Percentiles rank a stretch among this genome's conserved stretches.
phyloP scores from a whole-genome alignment of 1,140 invertebrate species.

The Lycorma delicatula region DNA sequence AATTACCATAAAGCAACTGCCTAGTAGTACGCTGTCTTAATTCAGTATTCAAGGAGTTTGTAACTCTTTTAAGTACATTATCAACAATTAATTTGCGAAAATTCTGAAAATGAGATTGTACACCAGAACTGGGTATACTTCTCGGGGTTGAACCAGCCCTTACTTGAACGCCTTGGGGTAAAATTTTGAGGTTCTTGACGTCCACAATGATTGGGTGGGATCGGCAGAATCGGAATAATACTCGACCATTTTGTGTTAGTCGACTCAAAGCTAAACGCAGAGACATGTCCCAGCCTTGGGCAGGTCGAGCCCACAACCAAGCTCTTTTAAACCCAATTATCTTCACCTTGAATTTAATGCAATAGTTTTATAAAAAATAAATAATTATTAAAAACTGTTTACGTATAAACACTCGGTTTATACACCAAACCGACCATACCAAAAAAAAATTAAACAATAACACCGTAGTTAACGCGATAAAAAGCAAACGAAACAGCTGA shows the following conservation, averaged over 20 bases:
- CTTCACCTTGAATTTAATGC: too few relatives aligned
- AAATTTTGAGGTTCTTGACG: constrained; percentile 5
- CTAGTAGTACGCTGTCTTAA: constrained; percentile 50
- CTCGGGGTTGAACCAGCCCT: background rate
- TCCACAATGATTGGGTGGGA: too few relatives aligned
- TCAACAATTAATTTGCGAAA: constrained; percentile 56
- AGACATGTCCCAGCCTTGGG: too few relatives aligned
- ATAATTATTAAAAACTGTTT: too few relatives aligned
- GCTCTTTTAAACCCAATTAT: too few relatives aligned
- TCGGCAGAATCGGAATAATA: background rate
- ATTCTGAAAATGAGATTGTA: constrained; percentile 22
- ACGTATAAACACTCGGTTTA: too few relatives aligned
- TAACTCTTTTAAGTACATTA: constrained; percentile 57
- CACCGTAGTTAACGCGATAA: too few relatives aligned
- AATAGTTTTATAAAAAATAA: too few relatives aligned
- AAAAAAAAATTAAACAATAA: too few relatives aligned
- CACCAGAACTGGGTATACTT: background rate
- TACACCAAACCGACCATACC: too few relatives aligned
- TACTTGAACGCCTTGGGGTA: background rate
- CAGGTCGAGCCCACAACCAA: too few relatives aligned
- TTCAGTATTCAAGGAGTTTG: constrained; percentile 52
- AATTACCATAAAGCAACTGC: constrained; percentile 56
- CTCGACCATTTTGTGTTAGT: background rate
- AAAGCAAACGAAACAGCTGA: too few relatives aligned
- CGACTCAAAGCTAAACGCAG: background rate